Conservation (phyloP, 2,888 invertebrate genomes). For the Lasioglossum vierecki region DNA sequence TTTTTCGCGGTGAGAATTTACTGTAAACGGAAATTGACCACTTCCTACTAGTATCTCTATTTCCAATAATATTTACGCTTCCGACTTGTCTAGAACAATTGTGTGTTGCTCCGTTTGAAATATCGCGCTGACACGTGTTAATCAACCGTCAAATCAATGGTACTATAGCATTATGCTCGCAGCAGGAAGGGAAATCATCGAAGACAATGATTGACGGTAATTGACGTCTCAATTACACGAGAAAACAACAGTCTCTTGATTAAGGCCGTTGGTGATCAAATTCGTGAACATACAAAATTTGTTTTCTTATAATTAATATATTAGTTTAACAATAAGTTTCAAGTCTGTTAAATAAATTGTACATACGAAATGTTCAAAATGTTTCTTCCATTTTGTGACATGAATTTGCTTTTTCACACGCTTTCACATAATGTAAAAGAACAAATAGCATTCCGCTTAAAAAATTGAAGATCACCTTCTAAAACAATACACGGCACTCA, state of each 20-base stretch:
- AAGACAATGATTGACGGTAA: not conserved
- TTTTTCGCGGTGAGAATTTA: conserved; percentile 40
- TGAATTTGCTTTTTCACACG: no score
- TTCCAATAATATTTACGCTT: conserved; percentile 39
- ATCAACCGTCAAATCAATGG: not conserved
- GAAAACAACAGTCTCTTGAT: not conserved
- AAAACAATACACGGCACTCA: no score
- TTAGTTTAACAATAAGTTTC: not conserved
- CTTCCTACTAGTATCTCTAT: conserved; percentile 32
- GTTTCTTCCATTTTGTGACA: no score
- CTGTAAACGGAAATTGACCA: conserved; percentile 37
- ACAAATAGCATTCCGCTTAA: no score
- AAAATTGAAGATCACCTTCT: no score
- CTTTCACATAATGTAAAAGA: no score
- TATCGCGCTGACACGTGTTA: not conserved
- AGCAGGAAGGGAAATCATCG: not conserved
- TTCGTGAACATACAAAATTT: not conserved
- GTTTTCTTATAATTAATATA: not conserved
- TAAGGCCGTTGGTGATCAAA: not conserved
- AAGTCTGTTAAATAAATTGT: not conserved
- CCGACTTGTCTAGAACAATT: conserved; percentile 6
- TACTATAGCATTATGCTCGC: not conserved
- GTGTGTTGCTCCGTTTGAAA: not conserved
- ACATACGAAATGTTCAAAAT: no score
- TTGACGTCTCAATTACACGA: not conserved